Base-by-base conservation (phyloP, 2,113 vertebrate genomes). In the Calyptommatus sinebrachiatus region DNA sequence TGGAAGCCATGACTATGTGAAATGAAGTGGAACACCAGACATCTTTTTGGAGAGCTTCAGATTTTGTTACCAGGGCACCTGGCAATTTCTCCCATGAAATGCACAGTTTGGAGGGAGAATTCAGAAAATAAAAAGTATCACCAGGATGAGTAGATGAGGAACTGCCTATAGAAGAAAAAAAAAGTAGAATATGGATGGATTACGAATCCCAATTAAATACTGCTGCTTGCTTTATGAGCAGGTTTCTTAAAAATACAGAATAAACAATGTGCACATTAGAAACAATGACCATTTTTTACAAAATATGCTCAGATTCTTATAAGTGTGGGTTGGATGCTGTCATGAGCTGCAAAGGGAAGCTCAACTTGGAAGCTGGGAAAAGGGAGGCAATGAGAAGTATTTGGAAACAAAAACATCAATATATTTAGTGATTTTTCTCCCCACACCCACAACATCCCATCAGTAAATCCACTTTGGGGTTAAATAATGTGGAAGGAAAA, bases 1-100 rank as follows among this genome's bases (percentile, higher is more conserved):
- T 21, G 28, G 72, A 85, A 85, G n/a, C 71, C 50, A 71, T 81
- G 60, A 74, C 83, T 82, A 74, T 71, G 72, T 84, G 75, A 80
- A 76, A 28, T 50, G 46, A 83, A 78, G 24, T 73, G 73, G 22
- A 83, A 87, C 81, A 75, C 1, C n/a, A 72, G 45, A 78, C 71
- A 46, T 10, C 83, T 76, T 83, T 85, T 57, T 0, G 61, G 50
- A 70, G 72, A 20, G 20, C 26, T 81, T 85, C 16, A 84, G 45
- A 28, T 65, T 77, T 45, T 80, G 21, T 76, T 76, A 45, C 31
- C 24, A 78, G 14, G 16, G 6, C 22, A 84, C 4, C 28, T 50
- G 3, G 0, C 78, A 75, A 14, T 90, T 87, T 89, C 63, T 1
- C 22, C 35, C 60, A 50, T 53, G 61, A 45, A 85, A n/a, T 62